These are phyloP conservation scores for Procavia capensis DNA, from an alignment of 2,113 vertebrate genomes.

Conservation along the genomic window DNA sequence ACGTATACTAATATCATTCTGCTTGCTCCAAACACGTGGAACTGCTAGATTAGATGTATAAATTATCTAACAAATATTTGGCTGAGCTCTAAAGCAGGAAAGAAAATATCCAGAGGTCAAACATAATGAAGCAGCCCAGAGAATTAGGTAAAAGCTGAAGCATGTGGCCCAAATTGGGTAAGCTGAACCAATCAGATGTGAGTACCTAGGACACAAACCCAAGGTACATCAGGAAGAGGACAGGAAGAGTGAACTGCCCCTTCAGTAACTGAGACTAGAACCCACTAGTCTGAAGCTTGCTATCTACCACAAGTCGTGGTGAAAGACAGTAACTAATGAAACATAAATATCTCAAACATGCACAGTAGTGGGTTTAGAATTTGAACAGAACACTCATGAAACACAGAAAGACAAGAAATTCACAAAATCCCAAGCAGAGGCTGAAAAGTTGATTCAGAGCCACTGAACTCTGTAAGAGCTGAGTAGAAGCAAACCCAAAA, in stretches of 20 bases:
- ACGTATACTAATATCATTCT: background rate
- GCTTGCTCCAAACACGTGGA: background rate
- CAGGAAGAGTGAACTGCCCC: rapidly evolving
- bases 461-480: rapidly evolving
- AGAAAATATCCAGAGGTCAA: background rate
- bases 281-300: background rate
- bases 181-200: background rate
- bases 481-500: background rate
- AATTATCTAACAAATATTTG: background rate
- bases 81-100: background rate
- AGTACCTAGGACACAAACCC: background rate
- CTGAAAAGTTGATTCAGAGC: background rate
- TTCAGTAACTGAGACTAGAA: background rate
- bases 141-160: background rate
- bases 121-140: background rate
- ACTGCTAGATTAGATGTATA: too few species aligned
- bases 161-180: background rate
- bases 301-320: background rate
- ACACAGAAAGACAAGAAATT: background rate
- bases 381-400: background rate
- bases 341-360: background rate
- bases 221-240: background rate
- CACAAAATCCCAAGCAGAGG: background rate
- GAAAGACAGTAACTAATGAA: background rate
- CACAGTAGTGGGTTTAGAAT: background rate